Conservation (phyloP, 2,888 invertebrate genomes). For the Apamea monoglypha region DNA sequence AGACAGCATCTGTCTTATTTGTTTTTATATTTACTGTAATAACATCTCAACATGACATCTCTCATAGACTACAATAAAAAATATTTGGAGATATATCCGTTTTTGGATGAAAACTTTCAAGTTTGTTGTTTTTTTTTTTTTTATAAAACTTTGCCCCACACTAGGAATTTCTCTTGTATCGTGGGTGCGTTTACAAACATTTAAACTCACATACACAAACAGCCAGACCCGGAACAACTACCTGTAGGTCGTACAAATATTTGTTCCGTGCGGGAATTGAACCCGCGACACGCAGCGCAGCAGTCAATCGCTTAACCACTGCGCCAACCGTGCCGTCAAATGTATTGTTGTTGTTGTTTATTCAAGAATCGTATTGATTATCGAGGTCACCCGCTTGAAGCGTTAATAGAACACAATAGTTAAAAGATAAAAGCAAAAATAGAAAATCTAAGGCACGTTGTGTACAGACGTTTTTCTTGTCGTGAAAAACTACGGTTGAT, state of each 20-base stretch:
- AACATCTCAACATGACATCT: background rate
- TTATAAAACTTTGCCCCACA: too few species aligned
- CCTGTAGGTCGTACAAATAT: too few species aligned
- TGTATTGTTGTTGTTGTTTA: background rate
- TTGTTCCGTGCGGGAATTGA: too few species aligned
- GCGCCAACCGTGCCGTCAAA: too few species aligned
- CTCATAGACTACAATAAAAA: conserved; percentile 5
- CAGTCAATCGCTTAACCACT: too few species aligned
- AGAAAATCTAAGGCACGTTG: background rate
- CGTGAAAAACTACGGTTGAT: background rate
- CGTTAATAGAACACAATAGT: background rate
- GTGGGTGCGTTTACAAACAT: too few species aligned
- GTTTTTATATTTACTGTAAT: conserved; percentile 3
- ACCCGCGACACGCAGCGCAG: too few species aligned
- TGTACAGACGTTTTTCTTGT: background rate
- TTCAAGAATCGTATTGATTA: background rate
- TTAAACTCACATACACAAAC: too few species aligned
- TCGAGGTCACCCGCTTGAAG: background rate
- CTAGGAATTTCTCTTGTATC: too few species aligned
- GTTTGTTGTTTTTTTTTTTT: background rate
- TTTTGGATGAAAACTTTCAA: conserved; percentile 10
- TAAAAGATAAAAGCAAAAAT: background rate
- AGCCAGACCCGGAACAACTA: too few species aligned
- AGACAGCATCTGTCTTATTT: background rate
- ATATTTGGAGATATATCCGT: background rate